Conservation (phyloP, 2,888 invertebrate species). For the Tetropium fuscum region DNA sequence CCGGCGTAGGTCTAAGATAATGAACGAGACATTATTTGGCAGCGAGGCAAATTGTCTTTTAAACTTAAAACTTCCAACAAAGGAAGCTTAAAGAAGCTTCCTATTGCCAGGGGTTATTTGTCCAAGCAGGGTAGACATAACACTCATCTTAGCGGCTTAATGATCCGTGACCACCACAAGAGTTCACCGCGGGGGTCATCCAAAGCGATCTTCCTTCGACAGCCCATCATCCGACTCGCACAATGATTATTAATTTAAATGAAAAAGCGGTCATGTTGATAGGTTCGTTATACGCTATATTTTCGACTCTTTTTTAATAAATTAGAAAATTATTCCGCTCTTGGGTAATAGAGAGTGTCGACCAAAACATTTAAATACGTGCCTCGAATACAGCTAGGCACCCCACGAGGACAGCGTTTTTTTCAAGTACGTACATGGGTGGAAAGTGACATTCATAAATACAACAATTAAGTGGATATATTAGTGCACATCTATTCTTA, state of each 20-base stretch:
- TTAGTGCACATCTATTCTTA: not conserved
- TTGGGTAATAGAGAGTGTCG: constrained; percentile 1
- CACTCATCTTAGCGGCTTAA: constrained; percentile 4
- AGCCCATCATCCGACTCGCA: constrained; percentile 51
- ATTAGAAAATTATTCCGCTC: constrained; percentile 18
- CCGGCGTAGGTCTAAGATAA: no score
- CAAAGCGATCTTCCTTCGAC: constrained; percentile 2
- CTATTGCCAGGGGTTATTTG: no score
- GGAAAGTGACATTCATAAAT: not conserved
- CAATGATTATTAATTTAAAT: constrained; percentile 58
- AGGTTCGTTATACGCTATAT: constrained; percentile 48
- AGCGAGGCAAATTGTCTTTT: no score
- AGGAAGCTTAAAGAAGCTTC: no score
- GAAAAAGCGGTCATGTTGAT: constrained; percentile 50
- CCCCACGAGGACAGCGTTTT: not conserved
- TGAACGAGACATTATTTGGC: no score
- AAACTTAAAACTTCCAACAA: no score
- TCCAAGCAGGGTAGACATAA: no score
- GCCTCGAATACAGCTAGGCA: constrained; percentile 8
- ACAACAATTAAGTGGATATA: not conserved
- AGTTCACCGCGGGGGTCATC: constrained; percentile 11
- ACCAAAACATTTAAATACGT: constrained; percentile 19
- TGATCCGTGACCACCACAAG: constrained; percentile 14
- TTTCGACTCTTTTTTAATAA: constrained; percentile 27
- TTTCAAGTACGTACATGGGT: not conserved